Base-by-base conservation (phyloP, 2,888 invertebrate genomes). In the Philereme transversata region DNA sequence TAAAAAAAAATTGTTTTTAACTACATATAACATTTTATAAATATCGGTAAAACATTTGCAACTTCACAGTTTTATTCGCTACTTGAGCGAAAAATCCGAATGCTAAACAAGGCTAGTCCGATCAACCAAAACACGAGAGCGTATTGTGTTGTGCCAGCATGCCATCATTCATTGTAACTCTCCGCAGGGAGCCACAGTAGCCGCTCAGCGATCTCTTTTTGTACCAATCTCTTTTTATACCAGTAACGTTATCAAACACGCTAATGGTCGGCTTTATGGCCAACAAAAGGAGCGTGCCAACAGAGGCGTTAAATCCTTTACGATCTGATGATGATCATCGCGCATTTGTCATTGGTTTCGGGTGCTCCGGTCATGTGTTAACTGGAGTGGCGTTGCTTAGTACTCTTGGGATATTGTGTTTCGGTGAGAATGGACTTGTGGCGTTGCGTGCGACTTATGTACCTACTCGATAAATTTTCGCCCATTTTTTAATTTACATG, bases 291-390 rank as follows among this genome's bases (percentile, higher is more conserved):
- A 92, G 89, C 86, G 89, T 89, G 92, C 88, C 84, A 92, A 91
- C 87, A 79, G 88, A 92, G 89, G 92, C 92, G 92, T 93, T 91
- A 93, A 93, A 93, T 93, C 92, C 92, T 89, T 91, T 87, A 90
- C 90, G 88, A 91, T 89, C 89, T 87, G 84, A 87, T 86, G 89
- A 87, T 86, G 83, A 85, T 88, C 84, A 81, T 22, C 1, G 22
- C 85, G 85, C 84, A 86, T 88, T 89, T 90, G 90, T 90, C 90
- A 87, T 83, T 83, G 84, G 80, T 82, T 81, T 68, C 70, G 71
- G 74, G 72, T 77, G 77, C 66, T 75, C 72, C 78, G 74, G 69
- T 72, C 81, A 83, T 81, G 87, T 83, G 82, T 78, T 67, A 76
- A 77, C 71, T 70, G 60, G 62, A 72, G 74, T 63, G 55, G 56